Conservation (phyloP, 2,888 invertebrate genomes). For the Sminthurinus aureus region DNA sequence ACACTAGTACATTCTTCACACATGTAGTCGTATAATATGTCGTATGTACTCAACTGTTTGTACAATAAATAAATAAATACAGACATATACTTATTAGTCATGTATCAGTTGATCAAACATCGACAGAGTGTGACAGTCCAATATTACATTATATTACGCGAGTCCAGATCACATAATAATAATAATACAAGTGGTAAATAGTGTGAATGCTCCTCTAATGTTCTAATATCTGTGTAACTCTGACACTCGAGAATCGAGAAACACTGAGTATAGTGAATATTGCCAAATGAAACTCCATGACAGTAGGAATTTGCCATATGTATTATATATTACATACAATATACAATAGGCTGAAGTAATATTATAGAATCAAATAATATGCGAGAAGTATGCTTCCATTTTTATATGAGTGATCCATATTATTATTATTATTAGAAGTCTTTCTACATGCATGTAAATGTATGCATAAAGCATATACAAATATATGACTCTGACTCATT, state of each 20-base stretch:
- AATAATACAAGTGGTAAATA: neutral
- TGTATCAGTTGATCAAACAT: constrained; percentile 34
- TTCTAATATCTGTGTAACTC: neutral
- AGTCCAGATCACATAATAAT: neutral
- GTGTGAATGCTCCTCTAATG: neutral
- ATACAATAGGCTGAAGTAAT: too few species aligned
- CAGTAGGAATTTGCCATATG: neutral
- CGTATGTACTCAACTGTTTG: neutral
- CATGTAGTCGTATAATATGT: neutral
- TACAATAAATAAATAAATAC: neutral
- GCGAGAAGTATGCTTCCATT: neutral
- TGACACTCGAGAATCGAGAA: neutral
- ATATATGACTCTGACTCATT: constrained; percentile 35
- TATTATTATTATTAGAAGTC: neutral
- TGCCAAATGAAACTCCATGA: neutral
- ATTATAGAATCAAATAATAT: neutral
- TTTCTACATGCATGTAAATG: neutral
- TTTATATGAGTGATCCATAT: neutral
- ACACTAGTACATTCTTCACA: neutral
- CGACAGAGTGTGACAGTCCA: constrained; percentile 17
- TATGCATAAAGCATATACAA: neutral
- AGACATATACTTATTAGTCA: constrained; percentile 4
- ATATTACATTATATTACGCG: neutral
- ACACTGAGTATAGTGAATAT: neutral
- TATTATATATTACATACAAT: neutral